Evolutionary conservation across 2,797 vertebrate species (phyloP).

Genomic region (Yasuhikotakia modesta): DNA sequence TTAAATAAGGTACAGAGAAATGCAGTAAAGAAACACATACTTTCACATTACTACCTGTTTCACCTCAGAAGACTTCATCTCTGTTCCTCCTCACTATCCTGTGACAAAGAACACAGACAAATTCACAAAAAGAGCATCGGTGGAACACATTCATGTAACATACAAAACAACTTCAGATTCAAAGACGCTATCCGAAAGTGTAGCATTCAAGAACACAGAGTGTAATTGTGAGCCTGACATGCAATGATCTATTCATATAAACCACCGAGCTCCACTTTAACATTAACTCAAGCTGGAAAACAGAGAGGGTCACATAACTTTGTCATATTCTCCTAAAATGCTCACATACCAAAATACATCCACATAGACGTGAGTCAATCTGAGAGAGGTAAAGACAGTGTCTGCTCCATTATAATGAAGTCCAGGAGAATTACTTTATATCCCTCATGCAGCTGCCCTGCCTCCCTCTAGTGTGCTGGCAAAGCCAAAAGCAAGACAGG

Average conservation of each 20-base stretch:
- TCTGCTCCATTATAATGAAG: not conserved
- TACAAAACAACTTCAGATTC: not conserved
- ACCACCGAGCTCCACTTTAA: conserved; percentile 43
- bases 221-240: conserved; percentile 24
- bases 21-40: conserved; percentile 3
- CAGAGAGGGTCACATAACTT: conserved; percentile 44
- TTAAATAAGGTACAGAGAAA: not conserved
- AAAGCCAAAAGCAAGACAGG: conserved; percentile 26
- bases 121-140: conserved; percentile 30
- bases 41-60: conserved; percentile 31
- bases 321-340: conserved; percentile 7
- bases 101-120: conserved; percentile 42
- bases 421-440: conserved; percentile 19
- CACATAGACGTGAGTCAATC: not conserved
- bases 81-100: conserved; percentile 35
- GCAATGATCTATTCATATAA: conserved; percentile 43
- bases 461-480: conserved; percentile 21
- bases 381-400: conserved; percentile 12
- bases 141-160: conserved; percentile 4
- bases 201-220: conserved; percentile 4
- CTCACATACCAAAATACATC: conserved; percentile 16
- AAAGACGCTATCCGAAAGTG: conserved; percentile 7
- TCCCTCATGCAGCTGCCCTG: conserved; percentile 25
- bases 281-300: conserved; percentile 36
- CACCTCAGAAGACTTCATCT: conserved; percentile 30